Conservation (phyloP, 2,797 vertebrate genomes). For the Crax fasciolata region DNA sequence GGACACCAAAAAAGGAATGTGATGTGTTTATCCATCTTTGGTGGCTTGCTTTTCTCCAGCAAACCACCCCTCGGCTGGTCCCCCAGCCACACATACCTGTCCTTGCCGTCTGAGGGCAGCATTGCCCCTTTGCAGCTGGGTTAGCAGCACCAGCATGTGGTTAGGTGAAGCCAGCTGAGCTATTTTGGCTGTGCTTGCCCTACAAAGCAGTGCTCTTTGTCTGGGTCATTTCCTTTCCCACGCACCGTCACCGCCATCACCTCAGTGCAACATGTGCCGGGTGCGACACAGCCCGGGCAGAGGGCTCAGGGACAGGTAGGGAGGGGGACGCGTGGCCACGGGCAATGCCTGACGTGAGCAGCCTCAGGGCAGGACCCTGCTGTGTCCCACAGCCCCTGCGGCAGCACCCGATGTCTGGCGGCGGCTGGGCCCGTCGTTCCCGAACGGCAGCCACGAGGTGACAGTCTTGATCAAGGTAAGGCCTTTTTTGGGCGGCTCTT, state of each 20-base stretch:
- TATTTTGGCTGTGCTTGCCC: rapidly evolving
- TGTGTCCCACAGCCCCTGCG: constrained; percentile 80
- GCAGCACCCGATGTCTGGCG: constrained; percentile 85
- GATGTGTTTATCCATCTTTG: rapidly evolving
- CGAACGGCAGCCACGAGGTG: constrained; percentile 66
- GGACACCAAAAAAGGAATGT: background rate
- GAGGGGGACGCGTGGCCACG: background rate
- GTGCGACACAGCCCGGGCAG: background rate
- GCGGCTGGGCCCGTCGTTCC: constrained; percentile 33
- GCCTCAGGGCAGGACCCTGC: background rate
- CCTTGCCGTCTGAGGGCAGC: rapidly evolving
- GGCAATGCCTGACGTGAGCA: background rate
- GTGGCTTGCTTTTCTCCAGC: background rate
- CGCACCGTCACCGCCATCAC: background rate
- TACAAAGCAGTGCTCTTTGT: background rate
- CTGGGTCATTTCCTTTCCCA: rapidly evolving
- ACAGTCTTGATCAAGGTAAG: constrained; percentile 89
- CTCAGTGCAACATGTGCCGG: too few relatives aligned
- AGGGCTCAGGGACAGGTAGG: too few relatives aligned
- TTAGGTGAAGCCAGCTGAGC: rapidly evolving
- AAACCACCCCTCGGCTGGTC: background rate
- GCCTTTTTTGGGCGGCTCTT: rapidly evolving
- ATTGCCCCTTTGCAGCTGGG: rapidly evolving
- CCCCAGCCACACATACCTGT: background rate
- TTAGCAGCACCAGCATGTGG: rapidly evolving